These are phyloP conservation scores for Eurytoma adleriae DNA, from an alignment of 2,888 invertebrate species.

Conservation along the genomic window DNA sequence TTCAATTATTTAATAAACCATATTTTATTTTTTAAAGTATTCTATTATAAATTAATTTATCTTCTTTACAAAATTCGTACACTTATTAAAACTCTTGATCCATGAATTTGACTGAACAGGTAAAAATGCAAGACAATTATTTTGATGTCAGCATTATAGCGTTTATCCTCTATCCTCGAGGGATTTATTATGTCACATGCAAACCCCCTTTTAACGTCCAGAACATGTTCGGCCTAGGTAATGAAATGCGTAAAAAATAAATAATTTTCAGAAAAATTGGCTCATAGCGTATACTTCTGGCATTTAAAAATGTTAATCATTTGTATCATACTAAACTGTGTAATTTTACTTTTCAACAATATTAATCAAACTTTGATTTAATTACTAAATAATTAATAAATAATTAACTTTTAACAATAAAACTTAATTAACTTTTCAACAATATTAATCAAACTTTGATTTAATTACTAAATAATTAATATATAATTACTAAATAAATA, in stretches of 20 bases:
- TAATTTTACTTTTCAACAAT: no score
- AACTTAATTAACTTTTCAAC: no score
- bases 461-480: no score
- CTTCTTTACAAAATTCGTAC: no score
- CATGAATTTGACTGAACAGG: background rate
- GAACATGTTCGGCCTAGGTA: background rate
- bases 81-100: background rate
- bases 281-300: no score
- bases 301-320: no score
- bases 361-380: no score
- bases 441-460: no score
- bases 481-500: no score
- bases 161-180: background rate
- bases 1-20: background rate
- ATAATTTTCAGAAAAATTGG: background rate
- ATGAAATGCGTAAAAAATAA: background rate
- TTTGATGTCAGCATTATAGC: background rate
- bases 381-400: no score
- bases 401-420: no score
- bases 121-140: background rate
- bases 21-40: background rate
- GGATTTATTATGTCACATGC: conserved; percentile 18
- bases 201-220: background rate
- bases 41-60: background rate
- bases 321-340: no score